These are phyloP conservation scores for Chelidonichthys spinosus DNA, from an alignment of 2,797 vertebrate species.

Conservation along the genomic window DNA sequence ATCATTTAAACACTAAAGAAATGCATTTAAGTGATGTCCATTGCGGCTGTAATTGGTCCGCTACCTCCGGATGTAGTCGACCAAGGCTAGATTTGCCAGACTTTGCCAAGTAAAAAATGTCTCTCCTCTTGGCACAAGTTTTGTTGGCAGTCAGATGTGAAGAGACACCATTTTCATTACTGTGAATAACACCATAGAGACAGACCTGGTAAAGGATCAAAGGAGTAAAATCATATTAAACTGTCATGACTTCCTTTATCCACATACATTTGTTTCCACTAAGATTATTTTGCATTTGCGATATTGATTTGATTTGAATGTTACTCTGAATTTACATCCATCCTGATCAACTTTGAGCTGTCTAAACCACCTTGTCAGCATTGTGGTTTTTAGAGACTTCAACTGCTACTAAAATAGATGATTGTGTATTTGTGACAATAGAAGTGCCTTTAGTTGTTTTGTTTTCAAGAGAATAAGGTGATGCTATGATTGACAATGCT, in stretches of 20 bases:
- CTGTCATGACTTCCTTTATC: conserved; percentile 52
- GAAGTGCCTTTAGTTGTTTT: conserved; percentile 25
- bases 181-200: conserved; percentile 49
- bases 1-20: conserved; percentile 4
- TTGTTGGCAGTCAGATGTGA: conserved; percentile 58
- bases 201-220: conserved; percentile 53
- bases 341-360: conserved; percentile 50
- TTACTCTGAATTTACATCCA: conserved; percentile 60
- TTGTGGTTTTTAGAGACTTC: conserved; percentile 17
- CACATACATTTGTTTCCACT: conserved; percentile 43
- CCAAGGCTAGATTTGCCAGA: conserved; percentile 36
- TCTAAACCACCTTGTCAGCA: conserved; percentile 49
- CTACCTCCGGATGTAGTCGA: conserved; percentile 22
- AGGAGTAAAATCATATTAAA: conserved; percentile 59
- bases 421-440: conserved; percentile 42
- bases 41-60: conserved; percentile 26
- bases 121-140: conserved; percentile 39
- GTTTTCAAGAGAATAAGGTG: conserved; percentile 22
- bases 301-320: conserved; percentile 61
- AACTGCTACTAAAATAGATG: conserved; percentile 34
- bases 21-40: conserved; percentile 7
- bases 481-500: conserved; percentile 55
- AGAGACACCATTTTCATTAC: conserved; percentile 47
- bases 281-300: conserved; percentile 37
- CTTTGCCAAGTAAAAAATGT: conserved; percentile 52